These are phyloP conservation scores for Trachops cirrhosus DNA, from an alignment of 2,797 vertebrate species.

Conservation along the genomic window DNA sequence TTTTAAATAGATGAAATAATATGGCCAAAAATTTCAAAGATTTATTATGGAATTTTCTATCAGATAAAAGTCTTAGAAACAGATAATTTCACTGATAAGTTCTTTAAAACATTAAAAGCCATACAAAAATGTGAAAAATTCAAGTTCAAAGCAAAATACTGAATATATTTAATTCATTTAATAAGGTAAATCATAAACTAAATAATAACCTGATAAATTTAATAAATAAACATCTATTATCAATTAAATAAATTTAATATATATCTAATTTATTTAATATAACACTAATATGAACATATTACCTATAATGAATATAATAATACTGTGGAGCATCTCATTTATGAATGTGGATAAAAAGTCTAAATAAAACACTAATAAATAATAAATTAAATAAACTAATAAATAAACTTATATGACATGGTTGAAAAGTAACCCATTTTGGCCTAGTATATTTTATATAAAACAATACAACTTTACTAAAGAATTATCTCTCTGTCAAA, in stretches of 20 bases:
- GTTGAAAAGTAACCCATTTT: neutral
- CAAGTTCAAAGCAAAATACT: slow-evolving; percentile 19
- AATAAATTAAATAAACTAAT: neutral
- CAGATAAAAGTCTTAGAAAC: neutral
- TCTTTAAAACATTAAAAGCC: slow-evolving; percentile 5
- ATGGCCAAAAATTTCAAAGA: neutral
- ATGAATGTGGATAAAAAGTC: neutral
- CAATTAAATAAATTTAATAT: too few relatives aligned
- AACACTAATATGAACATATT: slow-evolving; percentile 9
- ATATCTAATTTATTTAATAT: neutral
- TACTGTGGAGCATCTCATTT: neutral
- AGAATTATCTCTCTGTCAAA: neutral
- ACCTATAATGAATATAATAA: neutral
- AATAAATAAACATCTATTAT: neutral
- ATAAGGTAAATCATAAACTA: neutral
- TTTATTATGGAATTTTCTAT: neutral
- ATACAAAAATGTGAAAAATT: neutral
- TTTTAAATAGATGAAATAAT: neutral
- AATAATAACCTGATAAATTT: neutral
- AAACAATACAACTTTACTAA: neutral
- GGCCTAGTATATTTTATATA: neutral
- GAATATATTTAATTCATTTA: neutral
- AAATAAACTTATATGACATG: neutral
- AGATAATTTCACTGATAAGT: neutral
- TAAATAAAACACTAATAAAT: neutral